Evolutionary conservation across 2,888 invertebrate species (phyloP).

Genomic region (Leptinotarsa peninsularis): DNA sequence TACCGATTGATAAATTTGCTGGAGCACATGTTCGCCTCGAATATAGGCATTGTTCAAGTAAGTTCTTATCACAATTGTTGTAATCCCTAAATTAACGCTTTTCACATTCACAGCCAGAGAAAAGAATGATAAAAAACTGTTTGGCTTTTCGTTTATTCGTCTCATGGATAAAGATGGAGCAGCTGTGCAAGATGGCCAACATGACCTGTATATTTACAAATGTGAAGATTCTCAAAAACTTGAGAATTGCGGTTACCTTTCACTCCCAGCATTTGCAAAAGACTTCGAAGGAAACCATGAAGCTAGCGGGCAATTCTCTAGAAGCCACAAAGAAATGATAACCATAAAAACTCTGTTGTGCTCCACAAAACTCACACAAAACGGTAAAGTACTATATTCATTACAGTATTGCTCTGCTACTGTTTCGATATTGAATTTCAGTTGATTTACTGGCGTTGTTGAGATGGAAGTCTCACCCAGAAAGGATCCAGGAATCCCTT

Average conservation of each 20-base stretch:
- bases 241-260: conserved; percentile 75
- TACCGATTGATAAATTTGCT: conserved; percentile 92
- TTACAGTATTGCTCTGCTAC: conserved; percentile 5
- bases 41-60: conserved; percentile 93
- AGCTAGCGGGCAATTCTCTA: conserved; percentile 73
- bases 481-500: conserved; percentile 87
- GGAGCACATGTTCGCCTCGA: conserved; percentile 93
- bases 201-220: conserved; percentile 93
- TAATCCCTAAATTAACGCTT: background rate
- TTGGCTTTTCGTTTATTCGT: conserved; percentile 91
- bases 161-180: conserved; percentile 93
- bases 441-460: conserved; percentile 88
- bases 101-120: conserved; percentile 76
- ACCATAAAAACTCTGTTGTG: conserved; percentile 86
- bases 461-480: conserved; percentile 92
- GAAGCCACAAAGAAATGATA: conserved; percentile 87
- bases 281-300: conserved; percentile 74
- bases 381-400: conserved; percentile 70
- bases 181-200: conserved; percentile 87
- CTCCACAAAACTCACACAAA: conserved; percentile 97
- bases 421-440: conserved; percentile 61
- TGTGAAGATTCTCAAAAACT: conserved; percentile 85
- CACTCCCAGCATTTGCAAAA: conserved; percentile 73
- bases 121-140: conserved; percentile 89
- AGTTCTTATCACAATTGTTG: conserved; percentile 61